Evolutionary conservation across 2,888 invertebrate genomes (phyloP).

Genomic region (Pseudolycoriella hygida): DNA sequence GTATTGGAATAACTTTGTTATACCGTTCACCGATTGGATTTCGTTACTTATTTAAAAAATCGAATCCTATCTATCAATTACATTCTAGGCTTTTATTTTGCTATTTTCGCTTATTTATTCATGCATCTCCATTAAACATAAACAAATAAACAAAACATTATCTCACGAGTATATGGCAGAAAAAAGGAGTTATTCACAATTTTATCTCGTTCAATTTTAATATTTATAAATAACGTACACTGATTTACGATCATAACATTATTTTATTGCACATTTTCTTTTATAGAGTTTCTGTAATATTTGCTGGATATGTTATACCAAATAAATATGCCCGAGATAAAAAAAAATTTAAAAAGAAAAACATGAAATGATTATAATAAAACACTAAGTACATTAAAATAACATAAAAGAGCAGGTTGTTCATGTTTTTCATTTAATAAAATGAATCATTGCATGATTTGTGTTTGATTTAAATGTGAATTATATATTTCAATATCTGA

Average conservation of each 20-base stretch:
- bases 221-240: not conserved
- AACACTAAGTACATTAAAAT: slow-evolving; percentile 1
- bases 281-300: not conserved
- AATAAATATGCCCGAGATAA: no score
- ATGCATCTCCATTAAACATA: not conserved
- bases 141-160: not conserved
- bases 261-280: slow-evolving; percentile 1
- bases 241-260: not conserved
- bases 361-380: not conserved
- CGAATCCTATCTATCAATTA: no score
- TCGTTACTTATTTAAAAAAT: no score
- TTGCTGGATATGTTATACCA: no score
- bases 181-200: not conserved
- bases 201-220: not conserved
- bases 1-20: no score
- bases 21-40: no score
- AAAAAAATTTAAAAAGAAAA: not conserved
- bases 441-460: slow-evolving; percentile 1
- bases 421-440: not conserved
- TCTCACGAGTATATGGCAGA: not conserved
- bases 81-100: no score
- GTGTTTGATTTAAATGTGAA: slow-evolving; percentile 1
- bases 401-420: not conserved
- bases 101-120: not conserved
- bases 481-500: not conserved